Percentiles rank a stretch among this genome's conserved stretches.
Evolutionary conservation across 1,140 invertebrate species (phyloP).

Genomic region (Lasaia peninsularis): DNA sequence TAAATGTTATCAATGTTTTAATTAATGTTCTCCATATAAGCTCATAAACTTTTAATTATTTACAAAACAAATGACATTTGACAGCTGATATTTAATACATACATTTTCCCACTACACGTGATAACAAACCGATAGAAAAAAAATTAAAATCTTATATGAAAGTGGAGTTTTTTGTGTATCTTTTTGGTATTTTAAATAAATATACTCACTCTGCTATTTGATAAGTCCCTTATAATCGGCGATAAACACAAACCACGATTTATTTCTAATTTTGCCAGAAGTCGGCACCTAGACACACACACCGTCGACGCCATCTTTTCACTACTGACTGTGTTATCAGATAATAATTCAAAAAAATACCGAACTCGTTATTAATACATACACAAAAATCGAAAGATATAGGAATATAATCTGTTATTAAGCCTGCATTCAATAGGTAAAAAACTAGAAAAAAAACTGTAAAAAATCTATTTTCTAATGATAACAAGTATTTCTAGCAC

Average conservation of each 20-base stretch:
- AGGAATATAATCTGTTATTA: too few species aligned
- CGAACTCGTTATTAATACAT: slow-evolving; percentile 8
- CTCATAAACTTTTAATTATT: slow-evolving; percentile 4
- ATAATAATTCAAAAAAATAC: slow-evolving; percentile 9
- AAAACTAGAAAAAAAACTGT: too few species aligned
- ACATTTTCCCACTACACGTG: slow-evolving; percentile 9
- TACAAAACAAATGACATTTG: slow-evolving; percentile 51
- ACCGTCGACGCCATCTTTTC: slow-evolving; percentile 77
- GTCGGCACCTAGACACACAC: slow-evolving; percentile 75
- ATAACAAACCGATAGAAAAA: background rate
- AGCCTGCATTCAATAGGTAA: too few species aligned
- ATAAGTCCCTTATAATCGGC: slow-evolving; percentile 70
- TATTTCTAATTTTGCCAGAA: slow-evolving; percentile 76
- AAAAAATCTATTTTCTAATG: too few species aligned
- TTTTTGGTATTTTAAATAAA: slow-evolving; percentile 24
- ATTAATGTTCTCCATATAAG: background rate
- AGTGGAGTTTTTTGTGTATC: slow-evolving; percentile 36
- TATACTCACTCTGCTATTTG: slow-evolving; percentile 70
- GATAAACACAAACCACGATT: slow-evolving; percentile 76
- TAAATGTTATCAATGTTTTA: too few species aligned
- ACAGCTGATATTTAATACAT: slow-evolving; percentile 50
- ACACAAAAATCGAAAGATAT: slow-evolving; percentile 26
- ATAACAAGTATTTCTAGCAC: too few species aligned
- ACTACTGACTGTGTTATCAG: slow-evolving; percentile 38
- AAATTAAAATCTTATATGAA: slow-evolving; percentile 7